Percentiles rank a stretch among this genome's conserved stretches.
Evolutionary conservation across 2,888 invertebrate species (phyloP).

Genomic region (Scaptomyza cyrtandrae): DNA sequence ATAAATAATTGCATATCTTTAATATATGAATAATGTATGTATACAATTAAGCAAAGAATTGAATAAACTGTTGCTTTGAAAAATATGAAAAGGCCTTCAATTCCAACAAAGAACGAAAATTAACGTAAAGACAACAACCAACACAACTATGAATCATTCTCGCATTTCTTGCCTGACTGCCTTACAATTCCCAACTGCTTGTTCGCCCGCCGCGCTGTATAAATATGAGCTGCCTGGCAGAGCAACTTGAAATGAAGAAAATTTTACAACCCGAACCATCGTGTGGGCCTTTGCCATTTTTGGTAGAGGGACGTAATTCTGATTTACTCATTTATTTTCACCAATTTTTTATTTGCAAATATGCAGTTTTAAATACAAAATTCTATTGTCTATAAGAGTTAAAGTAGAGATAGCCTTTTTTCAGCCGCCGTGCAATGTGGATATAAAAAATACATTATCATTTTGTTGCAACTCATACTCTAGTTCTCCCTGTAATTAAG

Average conservation of each 20-base stretch:
- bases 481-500: slow-evolving; percentile 86
- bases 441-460: slow-evolving; percentile 92
- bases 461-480: slow-evolving; percentile 89
- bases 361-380: slow-evolving; percentile 4
- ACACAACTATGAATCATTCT: not conserved
- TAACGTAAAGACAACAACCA: not conserved
- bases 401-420: not conserved
- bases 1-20: slow-evolving; percentile 62
- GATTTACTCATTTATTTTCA: slow-evolving; percentile 36
- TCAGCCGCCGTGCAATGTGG: slow-evolving; percentile 93
- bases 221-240: not conserved
- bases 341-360: slow-evolving; percentile 13
- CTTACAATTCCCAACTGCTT: slow-evolving; percentile 58
- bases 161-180: not conserved
- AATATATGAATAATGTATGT: slow-evolving; percentile 62
- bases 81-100: slow-evolving; percentile 2
- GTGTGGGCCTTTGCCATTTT: slow-evolving; percentile 74
- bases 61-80: slow-evolving; percentile 76
- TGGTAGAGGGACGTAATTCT: slow-evolving; percentile 77
- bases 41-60: slow-evolving; percentile 72
- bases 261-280: slow-evolving; percentile 67
- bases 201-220: not conserved
- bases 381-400: not conserved
- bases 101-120: not conserved
- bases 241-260: slow-evolving; percentile 53